A percentile compares a stretch with the other conserved stretches of the same genome.
Conservation (phyloP, 2,797 vertebrate genomes). For the Threskiornis aethiopicus region DNA sequence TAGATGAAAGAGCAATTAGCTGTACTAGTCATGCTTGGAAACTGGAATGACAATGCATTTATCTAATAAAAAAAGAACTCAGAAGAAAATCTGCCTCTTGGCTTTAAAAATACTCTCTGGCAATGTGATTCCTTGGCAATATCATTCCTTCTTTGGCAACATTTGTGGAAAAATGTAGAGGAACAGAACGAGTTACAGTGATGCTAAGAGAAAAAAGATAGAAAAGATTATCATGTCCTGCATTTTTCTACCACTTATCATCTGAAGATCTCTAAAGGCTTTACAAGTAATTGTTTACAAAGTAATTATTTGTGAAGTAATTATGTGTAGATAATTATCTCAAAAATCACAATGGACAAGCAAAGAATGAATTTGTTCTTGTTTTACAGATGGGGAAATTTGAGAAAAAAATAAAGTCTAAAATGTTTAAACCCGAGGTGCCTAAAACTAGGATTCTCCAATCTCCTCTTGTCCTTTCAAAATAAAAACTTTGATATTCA, state of each 20-base stretch:
- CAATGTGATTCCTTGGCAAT: neutral
- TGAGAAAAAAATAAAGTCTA: neutral
- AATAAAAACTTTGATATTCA: neutral
- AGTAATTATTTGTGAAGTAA: neutral
- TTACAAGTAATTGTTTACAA: neutral
- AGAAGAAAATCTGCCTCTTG: constrained; percentile 5
- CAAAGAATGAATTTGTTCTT: neutral
- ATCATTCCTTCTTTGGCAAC: neutral
- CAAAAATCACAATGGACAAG: neutral
- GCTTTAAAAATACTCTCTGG: neutral
- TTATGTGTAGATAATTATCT: neutral
- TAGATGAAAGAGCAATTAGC: neutral
- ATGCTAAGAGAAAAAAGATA: neutral
- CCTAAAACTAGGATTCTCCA: neutral
- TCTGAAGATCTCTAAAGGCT: neutral
- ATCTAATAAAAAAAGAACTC: neutral
- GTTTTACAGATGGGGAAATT: neutral
- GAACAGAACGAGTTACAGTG: neutral
- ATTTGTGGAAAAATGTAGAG: neutral
- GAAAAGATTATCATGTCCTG: neutral
- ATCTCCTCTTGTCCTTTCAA: neutral
- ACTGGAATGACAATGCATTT: neutral
- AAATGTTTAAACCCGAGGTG: neutral
- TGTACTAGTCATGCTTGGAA: neutral
- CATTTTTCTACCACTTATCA: neutral